phyloP scores from a whole-genome alignment of 2,888 invertebrate genomes.

The Lasiommata megera region DNA sequence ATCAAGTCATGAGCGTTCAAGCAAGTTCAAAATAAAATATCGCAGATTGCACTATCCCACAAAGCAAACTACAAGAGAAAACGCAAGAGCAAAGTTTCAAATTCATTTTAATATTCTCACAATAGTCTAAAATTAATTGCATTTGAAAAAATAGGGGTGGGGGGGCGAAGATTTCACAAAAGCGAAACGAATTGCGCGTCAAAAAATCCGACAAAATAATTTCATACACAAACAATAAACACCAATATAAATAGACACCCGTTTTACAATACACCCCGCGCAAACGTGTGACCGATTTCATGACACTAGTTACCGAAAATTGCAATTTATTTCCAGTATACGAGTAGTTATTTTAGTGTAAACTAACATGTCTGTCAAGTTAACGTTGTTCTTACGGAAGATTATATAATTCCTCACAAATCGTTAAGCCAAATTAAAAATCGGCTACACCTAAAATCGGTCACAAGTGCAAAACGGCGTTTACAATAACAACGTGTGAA shows the following conservation, averaged over 20 bases:
- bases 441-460: neutral
- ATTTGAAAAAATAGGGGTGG: constrained; percentile 57
- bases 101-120: constrained; percentile 79
- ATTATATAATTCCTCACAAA: no score
- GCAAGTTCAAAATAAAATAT: constrained; percentile 18
- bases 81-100: constrained; percentile 68
- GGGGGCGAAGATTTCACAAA: constrained; percentile 54
- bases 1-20: neutral
- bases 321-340: neutral
- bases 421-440: neutral
- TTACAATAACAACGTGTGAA: constrained; percentile 2
- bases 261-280: neutral
- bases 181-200: constrained; percentile 32
- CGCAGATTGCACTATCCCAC: constrained; percentile 48
- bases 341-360: no score
- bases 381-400: no score
- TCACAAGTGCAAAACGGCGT: neutral
- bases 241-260: constrained; percentile 6
- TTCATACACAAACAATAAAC: constrained; percentile 22
- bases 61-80: constrained; percentile 61
- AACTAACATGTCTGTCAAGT: no score
- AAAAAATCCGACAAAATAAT: constrained; percentile 28
- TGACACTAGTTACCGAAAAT: no score
- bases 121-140: constrained; percentile 72
- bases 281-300: neutral